Evolutionary conservation across 2,113 vertebrate species (phyloP).

Genomic region (Zosterops japonicus): DNA sequence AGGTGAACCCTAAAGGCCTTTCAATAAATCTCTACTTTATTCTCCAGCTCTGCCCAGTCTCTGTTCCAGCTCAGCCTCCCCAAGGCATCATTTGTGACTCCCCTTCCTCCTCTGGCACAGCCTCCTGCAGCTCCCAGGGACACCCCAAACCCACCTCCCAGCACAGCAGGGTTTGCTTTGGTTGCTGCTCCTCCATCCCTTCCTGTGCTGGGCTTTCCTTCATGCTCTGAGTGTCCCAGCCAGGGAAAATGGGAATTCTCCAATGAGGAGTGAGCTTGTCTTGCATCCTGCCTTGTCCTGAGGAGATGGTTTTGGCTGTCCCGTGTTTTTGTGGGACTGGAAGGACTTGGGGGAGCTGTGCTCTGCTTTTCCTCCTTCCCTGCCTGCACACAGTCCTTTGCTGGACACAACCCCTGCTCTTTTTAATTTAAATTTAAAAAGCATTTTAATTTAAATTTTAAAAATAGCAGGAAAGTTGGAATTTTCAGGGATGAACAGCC

Average conservation of each 20-base stretch:
- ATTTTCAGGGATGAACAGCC: background rate
- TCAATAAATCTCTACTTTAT: background rate
- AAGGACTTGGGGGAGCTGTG: background rate
- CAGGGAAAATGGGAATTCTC: background rate
- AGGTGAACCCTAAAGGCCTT: background rate
- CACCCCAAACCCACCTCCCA: background rate
- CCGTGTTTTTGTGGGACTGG: background rate
- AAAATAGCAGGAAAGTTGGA: background rate
- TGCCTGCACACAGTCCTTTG: too few relatives aligned
- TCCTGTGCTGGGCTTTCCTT: background rate
- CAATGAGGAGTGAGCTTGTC: fast-evolving
- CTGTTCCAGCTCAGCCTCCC: background rate
- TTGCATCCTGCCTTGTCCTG: background rate
- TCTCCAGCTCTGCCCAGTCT: background rate
- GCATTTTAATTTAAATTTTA: background rate
- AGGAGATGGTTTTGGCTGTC: background rate
- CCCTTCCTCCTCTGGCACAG: background rate
- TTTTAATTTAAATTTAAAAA: fast-evolving
- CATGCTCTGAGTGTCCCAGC: background rate
- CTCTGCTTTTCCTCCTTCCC: background rate
- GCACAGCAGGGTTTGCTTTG: fast-evolving
- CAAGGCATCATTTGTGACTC: background rate
- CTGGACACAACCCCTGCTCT: background rate
- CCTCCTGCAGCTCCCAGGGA: background rate
- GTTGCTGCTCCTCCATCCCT: background rate